Evolutionary conservation across 2,113 vertebrate species (phyloP), one percentile per base, ranked within the genome.

Genomic region (Lophochroa leadbeateri): DNA sequence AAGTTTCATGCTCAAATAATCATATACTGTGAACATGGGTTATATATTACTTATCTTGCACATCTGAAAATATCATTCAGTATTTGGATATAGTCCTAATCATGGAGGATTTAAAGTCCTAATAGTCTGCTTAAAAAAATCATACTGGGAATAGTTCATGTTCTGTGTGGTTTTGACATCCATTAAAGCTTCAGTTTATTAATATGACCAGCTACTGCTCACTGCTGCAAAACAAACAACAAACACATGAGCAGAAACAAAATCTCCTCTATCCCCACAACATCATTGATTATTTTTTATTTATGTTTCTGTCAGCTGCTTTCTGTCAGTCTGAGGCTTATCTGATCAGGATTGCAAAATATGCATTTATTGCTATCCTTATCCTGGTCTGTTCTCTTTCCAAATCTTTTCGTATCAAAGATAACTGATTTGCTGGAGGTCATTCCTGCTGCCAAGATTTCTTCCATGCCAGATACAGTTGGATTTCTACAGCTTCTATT

Each of bases 341-440:
- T 89, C 89, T 92, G 92, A 94, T 92, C 37, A 29, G 23, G 29
- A 25, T 31, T 79, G 39, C 35, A 89, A 85, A 96, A 69, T 53
- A 74, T 94, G 17, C 47, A 11, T 95, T 95, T 96, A 57, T 77
- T 94, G 47, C 52, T 82, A 21, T 87, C 52, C 17, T 95, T 81
- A 68, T 87, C 39, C 57, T 65, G 55, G 12, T 61, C 20, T 95
- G 47, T 86, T 37, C 43, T 83, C 46, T 87, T 95, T 68, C 33
- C 77, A 82, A 88, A 86, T 70, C 17, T 16, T 79, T 82, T 84
- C 53, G 35, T 57, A 17, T 74, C 60, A 70, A 31, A 67, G 37
- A 43, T 46, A 87, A n/a, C 65, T 87, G 81, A 75, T 83, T 77
- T 82, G 44, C 52, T 76, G 65, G 57, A 84, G 53, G 35, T 68